phyloP scores from a whole-genome alignment of 2,888 invertebrate genomes.

The Cheilosia pagana region DNA sequence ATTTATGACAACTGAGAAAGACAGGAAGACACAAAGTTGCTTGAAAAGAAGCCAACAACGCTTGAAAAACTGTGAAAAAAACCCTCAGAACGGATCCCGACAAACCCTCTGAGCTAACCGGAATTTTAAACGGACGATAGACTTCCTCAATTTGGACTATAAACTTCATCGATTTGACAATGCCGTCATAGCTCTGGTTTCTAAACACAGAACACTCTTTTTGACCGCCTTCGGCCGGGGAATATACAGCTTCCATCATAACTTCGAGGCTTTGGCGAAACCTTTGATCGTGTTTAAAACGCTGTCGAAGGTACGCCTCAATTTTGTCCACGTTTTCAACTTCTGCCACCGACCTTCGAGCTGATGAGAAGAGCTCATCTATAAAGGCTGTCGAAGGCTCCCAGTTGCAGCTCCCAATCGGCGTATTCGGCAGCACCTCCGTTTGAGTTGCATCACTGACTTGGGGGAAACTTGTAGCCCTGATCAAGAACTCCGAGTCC shows the following conservation, averaged over 20 bases:
- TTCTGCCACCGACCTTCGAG: not conserved
- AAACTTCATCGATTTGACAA: constrained; percentile 79
- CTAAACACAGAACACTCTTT: not conserved
- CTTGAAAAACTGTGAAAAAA: not conserved
- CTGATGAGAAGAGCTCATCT: constrained; percentile 16
- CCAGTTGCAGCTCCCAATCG: not conserved
- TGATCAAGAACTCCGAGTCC: constrained; percentile 23
- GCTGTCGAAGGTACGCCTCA: constrained; percentile 75
- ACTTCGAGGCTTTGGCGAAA: constrained; percentile 38
- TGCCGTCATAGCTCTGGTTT: constrained; percentile 77
- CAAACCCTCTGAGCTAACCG: constrained; percentile 68
- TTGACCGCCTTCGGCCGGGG: not conserved
- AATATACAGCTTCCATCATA: constrained; percentile 29
- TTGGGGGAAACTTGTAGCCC: not conserved
- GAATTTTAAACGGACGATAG: constrained; percentile 77
- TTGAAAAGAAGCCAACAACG: not conserved
- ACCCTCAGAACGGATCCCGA: constrained; percentile 1
- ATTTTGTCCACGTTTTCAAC: constrained; percentile 12
- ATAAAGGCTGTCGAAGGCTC: constrained; percentile 16
- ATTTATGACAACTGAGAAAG: no score
- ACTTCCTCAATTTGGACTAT: constrained; percentile 77
- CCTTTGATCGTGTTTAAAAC: constrained; percentile 77
- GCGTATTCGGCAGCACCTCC: not conserved
- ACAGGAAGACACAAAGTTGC: no score
- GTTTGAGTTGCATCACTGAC: not conserved